phyloP scores from a whole-genome alignment of 2,797 vertebrate species.

The Naso thynnoides region DNA sequence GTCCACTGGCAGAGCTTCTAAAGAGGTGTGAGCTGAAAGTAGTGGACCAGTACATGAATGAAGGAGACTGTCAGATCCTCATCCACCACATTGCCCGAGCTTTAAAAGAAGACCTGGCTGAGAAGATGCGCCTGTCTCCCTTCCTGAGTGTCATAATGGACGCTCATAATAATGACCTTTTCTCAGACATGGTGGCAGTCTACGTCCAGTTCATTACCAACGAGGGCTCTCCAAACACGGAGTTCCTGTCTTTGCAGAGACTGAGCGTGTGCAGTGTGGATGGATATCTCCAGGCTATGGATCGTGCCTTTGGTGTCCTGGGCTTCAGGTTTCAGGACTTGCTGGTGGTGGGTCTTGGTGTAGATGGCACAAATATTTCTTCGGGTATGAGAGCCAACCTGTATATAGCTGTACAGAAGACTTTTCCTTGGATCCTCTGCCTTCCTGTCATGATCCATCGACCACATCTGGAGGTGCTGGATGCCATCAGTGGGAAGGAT shows the following conservation, averaged over 20 bases:
- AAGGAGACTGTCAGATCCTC: slow-evolving; percentile 95
- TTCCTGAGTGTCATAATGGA: slow-evolving; percentile 96
- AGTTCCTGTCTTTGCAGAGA: slow-evolving; percentile 95
- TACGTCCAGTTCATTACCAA: slow-evolving; percentile 94
- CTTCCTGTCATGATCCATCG: slow-evolving; percentile 95
- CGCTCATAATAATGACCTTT: slow-evolving; percentile 91
- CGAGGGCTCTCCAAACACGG: slow-evolving; percentile 91
- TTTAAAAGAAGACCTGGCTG: slow-evolving; percentile 92
- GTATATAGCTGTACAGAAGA: slow-evolving; percentile 93
- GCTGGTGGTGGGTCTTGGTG: slow-evolving; percentile 90
- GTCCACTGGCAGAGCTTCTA: slow-evolving; percentile 93
- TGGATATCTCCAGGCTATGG: slow-evolving; percentile 93
- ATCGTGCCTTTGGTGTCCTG: slow-evolving; percentile 90
- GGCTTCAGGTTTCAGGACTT: slow-evolving; percentile 93
- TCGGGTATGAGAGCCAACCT: slow-evolving; percentile 91
- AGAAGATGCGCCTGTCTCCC: slow-evolving; percentile 94
- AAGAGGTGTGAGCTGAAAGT: slow-evolving; percentile 97
- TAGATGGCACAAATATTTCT: slow-evolving; percentile 92
- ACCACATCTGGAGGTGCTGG: slow-evolving; percentile 94
- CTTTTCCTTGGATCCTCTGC: slow-evolving; percentile 94
- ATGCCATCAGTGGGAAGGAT: slow-evolving; percentile 96
- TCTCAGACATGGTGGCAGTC: slow-evolving; percentile 93
- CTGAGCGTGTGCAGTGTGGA: slow-evolving; percentile 89
- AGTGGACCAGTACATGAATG: slow-evolving; percentile 98
- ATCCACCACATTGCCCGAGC: slow-evolving; percentile 94